Conservation (phyloP, 2,113 vertebrate genomes). For the Chloropsis hardwickii region DNA sequence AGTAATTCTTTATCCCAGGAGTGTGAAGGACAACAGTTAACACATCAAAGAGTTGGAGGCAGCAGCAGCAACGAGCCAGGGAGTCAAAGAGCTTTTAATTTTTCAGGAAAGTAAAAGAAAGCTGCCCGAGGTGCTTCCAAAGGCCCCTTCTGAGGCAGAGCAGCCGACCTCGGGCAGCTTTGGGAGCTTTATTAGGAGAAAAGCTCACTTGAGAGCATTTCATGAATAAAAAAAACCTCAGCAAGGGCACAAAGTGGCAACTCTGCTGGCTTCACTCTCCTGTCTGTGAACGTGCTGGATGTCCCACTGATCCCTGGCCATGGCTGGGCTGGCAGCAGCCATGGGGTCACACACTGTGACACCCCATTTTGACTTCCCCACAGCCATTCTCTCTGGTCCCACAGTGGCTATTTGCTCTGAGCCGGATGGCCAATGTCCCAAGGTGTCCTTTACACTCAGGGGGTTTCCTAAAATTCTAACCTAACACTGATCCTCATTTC, state of each 20-base stretch:
- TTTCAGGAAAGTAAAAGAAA: not conserved
- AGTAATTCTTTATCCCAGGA: slow-evolving; percentile 69
- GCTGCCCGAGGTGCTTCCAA: not conserved
- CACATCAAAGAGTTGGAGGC: slow-evolving; percentile 58
- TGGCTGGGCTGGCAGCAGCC: not conserved
- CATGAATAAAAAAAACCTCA: not conserved
- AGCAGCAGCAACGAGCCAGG: not conserved
- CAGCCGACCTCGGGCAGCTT: not conserved
- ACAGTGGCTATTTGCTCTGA: accelerated
- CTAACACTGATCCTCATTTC: accelerated
- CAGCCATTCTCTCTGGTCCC: not conserved
- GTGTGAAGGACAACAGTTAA: slow-evolving; percentile 71
- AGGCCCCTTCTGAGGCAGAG: not conserved
- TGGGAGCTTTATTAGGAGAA: not conserved
- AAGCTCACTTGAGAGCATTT: not conserved
- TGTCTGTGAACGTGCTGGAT: accelerated
- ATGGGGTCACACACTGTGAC: not conserved
- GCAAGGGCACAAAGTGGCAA: accelerated
- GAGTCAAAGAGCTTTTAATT: slow-evolving; percentile 43
- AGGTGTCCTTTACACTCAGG: not conserved
- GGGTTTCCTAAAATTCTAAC: not conserved
- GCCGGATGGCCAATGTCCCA: accelerated
- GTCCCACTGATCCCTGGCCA: accelerated
- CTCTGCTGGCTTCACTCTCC: not conserved
- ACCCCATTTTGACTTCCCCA: not conserved